Percentiles rank a stretch among this genome's conserved stretches.
These are phyloP conservation scores for Magallana gigas DNA, from an alignment of 1,140 invertebrate species.

Conservation along the genomic window DNA sequence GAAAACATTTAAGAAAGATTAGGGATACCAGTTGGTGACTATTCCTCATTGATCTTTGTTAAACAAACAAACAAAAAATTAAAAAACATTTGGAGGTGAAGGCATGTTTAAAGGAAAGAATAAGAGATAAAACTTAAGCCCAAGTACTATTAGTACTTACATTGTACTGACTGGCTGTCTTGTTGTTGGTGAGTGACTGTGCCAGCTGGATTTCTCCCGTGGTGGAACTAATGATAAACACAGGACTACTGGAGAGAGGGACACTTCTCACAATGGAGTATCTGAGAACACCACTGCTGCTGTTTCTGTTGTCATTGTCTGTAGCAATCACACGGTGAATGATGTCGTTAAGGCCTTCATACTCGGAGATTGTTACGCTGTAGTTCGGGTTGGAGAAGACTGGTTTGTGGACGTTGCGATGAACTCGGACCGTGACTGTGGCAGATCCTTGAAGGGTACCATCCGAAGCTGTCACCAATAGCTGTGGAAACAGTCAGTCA, in stretches of 20 bases:
- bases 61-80: no score
- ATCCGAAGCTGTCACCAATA: background rate
- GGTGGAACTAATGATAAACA: constrained; percentile 60
- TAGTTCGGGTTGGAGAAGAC: constrained; percentile 74
- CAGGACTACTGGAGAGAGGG: constrained; percentile 16
- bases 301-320: constrained; percentile 57
- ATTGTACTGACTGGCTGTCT: constrained; percentile 54
- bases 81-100: no score
- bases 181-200: constrained; percentile 57
- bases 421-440: constrained; percentile 60
- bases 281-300: constrained; percentile 59
- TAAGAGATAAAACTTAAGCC: no score
- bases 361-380: constrained; percentile 55
- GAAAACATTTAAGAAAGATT: no score
- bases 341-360: constrained; percentile 22
- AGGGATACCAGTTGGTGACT: no score
- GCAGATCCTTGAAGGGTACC: constrained; percentile 37
- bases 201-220: constrained; percentile 61
- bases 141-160: constrained; percentile 50
- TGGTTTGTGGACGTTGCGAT: constrained; percentile 90
- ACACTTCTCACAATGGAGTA: constrained; percentile 52
- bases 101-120: no score
- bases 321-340: constrained; percentile 56
- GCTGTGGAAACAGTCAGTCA: background rate
- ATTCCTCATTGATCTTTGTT: no score